Base-by-base conservation (phyloP, 2,888 invertebrate species). In the Lutraria lutraria region DNA sequence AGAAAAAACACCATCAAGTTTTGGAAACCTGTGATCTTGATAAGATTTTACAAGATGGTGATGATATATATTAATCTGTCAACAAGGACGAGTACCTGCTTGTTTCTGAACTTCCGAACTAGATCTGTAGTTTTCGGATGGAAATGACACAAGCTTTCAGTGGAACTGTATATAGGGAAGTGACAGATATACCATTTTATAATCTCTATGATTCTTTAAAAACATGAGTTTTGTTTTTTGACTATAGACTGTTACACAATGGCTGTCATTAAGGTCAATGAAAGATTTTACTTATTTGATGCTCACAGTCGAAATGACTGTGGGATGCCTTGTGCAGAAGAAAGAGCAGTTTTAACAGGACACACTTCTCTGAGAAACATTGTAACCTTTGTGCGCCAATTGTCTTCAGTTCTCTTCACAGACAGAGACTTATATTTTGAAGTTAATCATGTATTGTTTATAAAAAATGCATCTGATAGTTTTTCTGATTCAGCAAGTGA, bases 201-300 rank as follows among this genome's bases (percentile, higher is more conserved):
- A 56, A 25, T 52, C 31, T 82, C 13, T 29, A 54, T 25, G 82
- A 82, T 56, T n/a, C 82, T 4, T 13, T 82, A 2, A 25, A 54
- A 56, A 60, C 6, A 72, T 72, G 10, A 72, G 72, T 72, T 29
- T 72, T 72, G 72, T 72, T 72, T 72, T 72, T 15, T 82, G 19
- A 82, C 82, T n/a, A 54, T 82, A n/a, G 82, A 82, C 31, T 82
- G 82, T 82, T 82, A 82, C 25, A 82, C 82, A n/a, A 29, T 82
- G 19, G 53, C 82, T 54, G n/a, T 82, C 3, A 82, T 82, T 13
- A 56, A 60, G 56, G 3, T 12, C 4, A 6, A 54, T 21, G 13
- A 60, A 16, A 8, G 16, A 19, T 82, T 54, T 25, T 82, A 54
- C 31, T 6, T 82, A 15, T 82, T 82, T 82, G 82, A 82, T 54